Evolutionary conservation across 1,140 invertebrate species (phyloP).

Genomic region (Drosophila tani): DNA sequence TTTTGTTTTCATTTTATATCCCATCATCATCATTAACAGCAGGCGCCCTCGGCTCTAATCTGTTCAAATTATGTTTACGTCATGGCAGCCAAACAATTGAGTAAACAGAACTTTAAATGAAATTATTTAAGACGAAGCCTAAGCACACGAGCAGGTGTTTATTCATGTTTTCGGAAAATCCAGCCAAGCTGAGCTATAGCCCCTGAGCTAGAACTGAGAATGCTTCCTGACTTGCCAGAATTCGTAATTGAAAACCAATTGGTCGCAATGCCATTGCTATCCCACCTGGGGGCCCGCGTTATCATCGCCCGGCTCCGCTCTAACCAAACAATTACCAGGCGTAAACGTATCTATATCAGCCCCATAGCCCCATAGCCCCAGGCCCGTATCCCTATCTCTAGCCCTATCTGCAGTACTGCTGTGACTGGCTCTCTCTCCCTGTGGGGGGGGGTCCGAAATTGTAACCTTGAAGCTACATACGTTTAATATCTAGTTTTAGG

Average conservation of each 20-base stretch:
- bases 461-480: not conserved
- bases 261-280: not conserved
- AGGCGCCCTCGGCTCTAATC: conserved; percentile 7
- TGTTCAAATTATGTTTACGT: conserved; percentile 24
- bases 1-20: not conserved
- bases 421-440: not conserved
- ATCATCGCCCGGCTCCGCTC: conserved; percentile 20
- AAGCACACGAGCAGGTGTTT: not conserved
- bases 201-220: not conserved
- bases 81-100: conserved; percentile 1
- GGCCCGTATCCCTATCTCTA: conserved; percentile 16
- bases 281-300: not conserved
- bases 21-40: conserved; percentile 4
- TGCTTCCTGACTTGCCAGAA: not conserved
- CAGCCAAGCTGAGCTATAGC: not conserved
- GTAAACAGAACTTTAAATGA: not conserved
- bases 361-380: not conserved
- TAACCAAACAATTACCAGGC: conserved; percentile 34
- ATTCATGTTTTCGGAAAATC: not conserved
- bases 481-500: conserved; percentile 1
- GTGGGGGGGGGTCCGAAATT: conserved; percentile 1
- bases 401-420: conserved; percentile 9
- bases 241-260: not conserved
- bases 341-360: conserved; percentile 25
- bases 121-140: not conserved